A percentile compares a stretch with the other conserved stretches of the same genome.
phyloP scores from a whole-genome alignment of 2,888 invertebrate genomes.

The Amphiduros pacificus region DNA sequence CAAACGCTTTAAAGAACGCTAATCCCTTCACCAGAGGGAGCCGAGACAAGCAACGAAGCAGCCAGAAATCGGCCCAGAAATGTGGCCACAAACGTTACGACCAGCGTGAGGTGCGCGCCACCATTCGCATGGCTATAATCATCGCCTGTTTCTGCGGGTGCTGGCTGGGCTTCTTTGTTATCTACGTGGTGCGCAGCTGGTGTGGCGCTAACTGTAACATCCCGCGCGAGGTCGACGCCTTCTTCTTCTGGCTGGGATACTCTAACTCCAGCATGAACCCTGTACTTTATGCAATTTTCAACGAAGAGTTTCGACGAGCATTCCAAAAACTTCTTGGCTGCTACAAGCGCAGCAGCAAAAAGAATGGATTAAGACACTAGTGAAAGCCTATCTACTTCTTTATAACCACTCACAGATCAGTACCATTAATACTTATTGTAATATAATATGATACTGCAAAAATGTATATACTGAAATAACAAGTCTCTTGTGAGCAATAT shows the following conservation, averaged over 20 bases:
- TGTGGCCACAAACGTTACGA: conserved; percentile 38
- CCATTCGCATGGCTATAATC: conserved; percentile 58
- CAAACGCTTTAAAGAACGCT: conserved; percentile 1
- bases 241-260: conserved; percentile 59
- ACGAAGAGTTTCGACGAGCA: conserved; percentile 57
- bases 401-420: too few relatives aligned
- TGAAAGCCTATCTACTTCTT: too few relatives aligned
- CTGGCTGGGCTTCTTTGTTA: conserved; percentile 60
- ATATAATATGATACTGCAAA: too few relatives aligned
- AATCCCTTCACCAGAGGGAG: conserved; percentile 11
- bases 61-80: conserved; percentile 13
- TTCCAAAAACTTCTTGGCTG: conserved; percentile 45
- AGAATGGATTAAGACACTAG: too few relatives aligned
- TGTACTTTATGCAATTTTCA: conserved; percentile 58
- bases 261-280: conserved; percentile 58
- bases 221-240: conserved; percentile 47
- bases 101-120: conserved; percentile 55
- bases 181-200: conserved; percentile 54
- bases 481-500: too few relatives aligned
- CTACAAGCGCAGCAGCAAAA: conserved; percentile 11
- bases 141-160: conserved; percentile 59
- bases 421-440: too few relatives aligned
- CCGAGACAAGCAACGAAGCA: conserved; percentile 11
- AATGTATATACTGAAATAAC: too few relatives aligned
- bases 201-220: conserved; percentile 42